Evolutionary conservation across 37 sponge, comb jelly and placozoan species (phyloP).

Genomic region (Dysidea cf. avara): DNA sequence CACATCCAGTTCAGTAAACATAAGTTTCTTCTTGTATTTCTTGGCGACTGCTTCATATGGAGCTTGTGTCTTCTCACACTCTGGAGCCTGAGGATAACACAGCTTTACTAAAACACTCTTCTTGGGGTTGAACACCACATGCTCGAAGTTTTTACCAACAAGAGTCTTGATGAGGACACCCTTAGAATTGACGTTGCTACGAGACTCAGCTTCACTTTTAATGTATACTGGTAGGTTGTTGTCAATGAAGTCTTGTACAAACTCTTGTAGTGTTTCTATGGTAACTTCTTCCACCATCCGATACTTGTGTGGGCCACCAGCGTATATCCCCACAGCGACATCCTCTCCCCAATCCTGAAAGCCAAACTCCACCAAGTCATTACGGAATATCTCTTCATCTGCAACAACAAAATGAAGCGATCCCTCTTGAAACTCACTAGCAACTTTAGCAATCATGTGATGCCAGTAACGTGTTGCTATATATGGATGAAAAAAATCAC

Average conservation of each 20-base stretch:
- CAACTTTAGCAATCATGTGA: slow-evolving; percentile 55
- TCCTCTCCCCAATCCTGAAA: slow-evolving; percentile 67
- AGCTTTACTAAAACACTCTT: slow-evolving; percentile 42
- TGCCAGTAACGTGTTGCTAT: slow-evolving; percentile 68
- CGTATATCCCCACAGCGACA: slow-evolving; percentile 54
- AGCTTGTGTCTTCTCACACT: slow-evolving; percentile 41
- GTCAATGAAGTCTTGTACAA: slow-evolving; percentile 69
- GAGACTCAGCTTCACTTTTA: slow-evolving; percentile 64
- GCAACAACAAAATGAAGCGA: slow-evolving; percentile 47
- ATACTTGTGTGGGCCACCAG: slow-evolving; percentile 35
- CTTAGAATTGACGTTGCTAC: slow-evolving; percentile 30
- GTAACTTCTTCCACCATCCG: slow-evolving; percentile 54
- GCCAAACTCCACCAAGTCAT: slow-evolving; percentile 51
- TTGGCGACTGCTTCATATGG: slow-evolving; percentile 28
- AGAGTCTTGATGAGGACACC: slow-evolving; percentile 62
- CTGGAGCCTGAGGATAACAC: slow-evolving; percentile 28
- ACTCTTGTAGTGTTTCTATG: slow-evolving; percentile 46
- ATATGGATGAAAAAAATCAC: not conserved
- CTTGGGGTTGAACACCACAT: slow-evolving; percentile 41
- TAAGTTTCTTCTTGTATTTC: slow-evolving; percentile 27
- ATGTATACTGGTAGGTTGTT: slow-evolving; percentile 50
- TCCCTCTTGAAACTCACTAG: slow-evolving; percentile 41
- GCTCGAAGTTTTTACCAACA: slow-evolving; percentile 76
- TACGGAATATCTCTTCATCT: slow-evolving; percentile 46
- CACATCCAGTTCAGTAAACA: slow-evolving; percentile 60